A percentile compares a stretch with the other conserved stretches of the same genome.
phyloP scores from a whole-genome alignment of 2,113 vertebrate species.

The Carassius carassius region DNA sequence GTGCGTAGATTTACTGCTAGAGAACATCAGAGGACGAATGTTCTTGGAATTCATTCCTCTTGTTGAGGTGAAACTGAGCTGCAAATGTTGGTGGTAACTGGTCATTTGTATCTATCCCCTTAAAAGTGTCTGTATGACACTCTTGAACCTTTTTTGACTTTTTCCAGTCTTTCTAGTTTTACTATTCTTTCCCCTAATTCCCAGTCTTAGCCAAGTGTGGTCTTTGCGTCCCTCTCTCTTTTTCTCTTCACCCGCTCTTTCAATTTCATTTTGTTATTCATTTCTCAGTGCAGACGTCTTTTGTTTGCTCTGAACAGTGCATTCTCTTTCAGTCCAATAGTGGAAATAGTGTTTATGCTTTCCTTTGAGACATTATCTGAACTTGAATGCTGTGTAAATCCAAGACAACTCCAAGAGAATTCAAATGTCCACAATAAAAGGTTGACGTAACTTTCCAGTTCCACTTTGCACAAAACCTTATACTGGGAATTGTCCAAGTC shows the following conservation, averaged over 20 bases:
- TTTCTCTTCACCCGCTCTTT: no score
- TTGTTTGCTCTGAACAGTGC: neutral
- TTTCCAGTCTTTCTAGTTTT: constrained; percentile 36
- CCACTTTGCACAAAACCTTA: neutral
- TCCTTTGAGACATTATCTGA: neutral
- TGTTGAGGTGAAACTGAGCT: neutral
- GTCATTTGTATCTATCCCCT: constrained; percentile 9
- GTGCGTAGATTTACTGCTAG: constrained; percentile 10
- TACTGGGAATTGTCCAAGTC: neutral
- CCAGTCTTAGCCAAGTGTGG: constrained; percentile 27
- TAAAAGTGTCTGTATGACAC: constrained; percentile 3
- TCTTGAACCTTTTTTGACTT: constrained; percentile 12
- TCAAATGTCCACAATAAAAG: neutral
- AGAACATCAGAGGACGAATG: constrained; percentile 26
- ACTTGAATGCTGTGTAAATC: neutral
- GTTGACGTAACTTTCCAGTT: neutral
- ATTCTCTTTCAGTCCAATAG: neutral
- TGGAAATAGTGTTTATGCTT: neutral
- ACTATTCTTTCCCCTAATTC: neutral
- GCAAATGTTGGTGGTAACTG: neutral
- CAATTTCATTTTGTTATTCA: neutral
- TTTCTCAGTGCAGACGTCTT: neutral
- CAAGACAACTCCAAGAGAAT: neutral
- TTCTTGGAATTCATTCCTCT: constrained; percentile 18
- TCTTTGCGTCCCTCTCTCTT: neutral